A percentile compares a stretch with the other conserved stretches of the same genome.
Evolutionary conservation across 2,113 vertebrate genomes (phyloP).

Genomic region (Martes martes): DNA sequence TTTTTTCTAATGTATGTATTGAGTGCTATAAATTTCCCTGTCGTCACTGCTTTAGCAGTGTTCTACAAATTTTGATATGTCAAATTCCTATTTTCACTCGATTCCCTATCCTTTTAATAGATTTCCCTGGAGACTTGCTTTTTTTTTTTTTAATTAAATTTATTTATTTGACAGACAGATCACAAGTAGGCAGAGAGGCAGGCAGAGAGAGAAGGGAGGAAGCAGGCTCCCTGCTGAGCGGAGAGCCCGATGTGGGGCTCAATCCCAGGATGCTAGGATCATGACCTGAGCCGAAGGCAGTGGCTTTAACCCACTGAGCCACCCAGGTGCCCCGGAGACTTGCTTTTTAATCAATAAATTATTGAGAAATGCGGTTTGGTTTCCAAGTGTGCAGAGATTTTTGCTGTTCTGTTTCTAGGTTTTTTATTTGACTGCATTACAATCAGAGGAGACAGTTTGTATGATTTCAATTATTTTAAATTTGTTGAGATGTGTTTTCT

Average conservation of each 20-base stretch:
- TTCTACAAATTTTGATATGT: background rate
- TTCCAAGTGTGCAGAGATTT: background rate
- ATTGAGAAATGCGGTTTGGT: background rate
- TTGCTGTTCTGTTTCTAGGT: background rate
- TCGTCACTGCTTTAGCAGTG: background rate
- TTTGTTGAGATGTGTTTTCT: background rate
- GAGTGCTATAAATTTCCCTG: background rate
- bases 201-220: too few species aligned
- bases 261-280: too few species aligned
- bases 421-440: background rate
- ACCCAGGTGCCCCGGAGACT: background rate
- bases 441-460: background rate
- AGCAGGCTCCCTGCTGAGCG: too few species aligned
- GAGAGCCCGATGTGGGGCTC: too few species aligned
- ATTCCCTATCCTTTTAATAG: background rate
- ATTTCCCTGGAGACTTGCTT: background rate
- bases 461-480: conserved; percentile 18
- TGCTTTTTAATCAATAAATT: background rate
- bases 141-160: background rate
- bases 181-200: too few species aligned
- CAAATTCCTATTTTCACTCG: background rate
- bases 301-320: too few species aligned
- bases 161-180: too few species aligned
- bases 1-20: background rate
- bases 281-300: too few species aligned